Conservation (phyloP, 2,888 invertebrate species). For the Scaptomyza polygonia region DNA sequence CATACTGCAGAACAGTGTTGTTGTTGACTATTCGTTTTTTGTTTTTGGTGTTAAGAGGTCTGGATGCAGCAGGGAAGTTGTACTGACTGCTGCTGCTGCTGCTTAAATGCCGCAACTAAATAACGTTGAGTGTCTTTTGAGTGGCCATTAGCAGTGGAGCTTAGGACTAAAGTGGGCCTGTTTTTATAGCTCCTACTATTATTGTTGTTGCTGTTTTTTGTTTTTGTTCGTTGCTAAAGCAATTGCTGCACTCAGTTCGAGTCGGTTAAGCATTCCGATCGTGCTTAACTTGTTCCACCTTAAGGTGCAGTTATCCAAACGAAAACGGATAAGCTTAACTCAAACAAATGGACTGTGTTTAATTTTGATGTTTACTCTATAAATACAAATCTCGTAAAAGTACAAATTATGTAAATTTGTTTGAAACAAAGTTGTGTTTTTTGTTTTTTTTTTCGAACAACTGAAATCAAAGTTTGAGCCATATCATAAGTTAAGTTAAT, state of each 20-base stretch:
- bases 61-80: not conserved
- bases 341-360: no score
- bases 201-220: constrained; percentile 18
- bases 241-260: not conserved
- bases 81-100: constrained; percentile 20
- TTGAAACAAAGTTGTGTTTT: no score
- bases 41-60: not conserved
- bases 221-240: constrained; percentile 19
- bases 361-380: no score
- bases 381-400: no score
- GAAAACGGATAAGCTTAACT: no score
- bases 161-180: constrained; percentile 65
- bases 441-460: no score
- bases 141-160: constrained; percentile 74
- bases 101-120: constrained; percentile 78
- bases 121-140: constrained; percentile 77
- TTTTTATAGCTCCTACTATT: constrained; percentile 41
- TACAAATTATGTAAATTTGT: no score
- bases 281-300: not conserved
- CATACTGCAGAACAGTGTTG: constrained; percentile 58
- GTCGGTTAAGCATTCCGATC: not conserved
- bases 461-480: no score
- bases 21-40: constrained; percentile 40
- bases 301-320: not conserved
- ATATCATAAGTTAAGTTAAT: no score